Evolutionary conservation across 2,113 vertebrate species (phyloP).

Genomic region (Pelodiscus sinensis): DNA sequence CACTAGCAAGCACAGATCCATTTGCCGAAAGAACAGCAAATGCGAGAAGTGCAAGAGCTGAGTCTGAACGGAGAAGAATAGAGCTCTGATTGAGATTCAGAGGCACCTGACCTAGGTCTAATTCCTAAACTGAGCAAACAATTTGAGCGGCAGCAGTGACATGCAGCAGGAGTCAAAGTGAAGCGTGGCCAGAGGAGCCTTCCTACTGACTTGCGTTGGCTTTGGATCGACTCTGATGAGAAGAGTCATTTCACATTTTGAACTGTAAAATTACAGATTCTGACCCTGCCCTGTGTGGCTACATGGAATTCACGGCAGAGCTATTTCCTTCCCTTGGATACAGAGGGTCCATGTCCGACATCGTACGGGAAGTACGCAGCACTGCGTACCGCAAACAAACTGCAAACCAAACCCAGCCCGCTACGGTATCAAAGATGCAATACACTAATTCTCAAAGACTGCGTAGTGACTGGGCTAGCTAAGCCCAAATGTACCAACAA

Average conservation of each 20-base stretch:
- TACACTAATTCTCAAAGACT: constrained; percentile 1
- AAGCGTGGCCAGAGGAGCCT: constrained; percentile 4
- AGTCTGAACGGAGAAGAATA: not conserved
- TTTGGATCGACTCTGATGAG: constrained; percentile 32
- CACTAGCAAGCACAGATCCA: not conserved
- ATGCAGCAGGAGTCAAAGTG: too few species aligned
- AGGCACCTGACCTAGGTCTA: not conserved
- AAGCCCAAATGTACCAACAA: constrained; percentile 17
- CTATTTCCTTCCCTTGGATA: constrained; percentile 3
- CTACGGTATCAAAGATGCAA: constrained; percentile 3
- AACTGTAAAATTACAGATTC: constrained; percentile 17
- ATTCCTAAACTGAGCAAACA: not conserved
- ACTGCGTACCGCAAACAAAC: not conserved
- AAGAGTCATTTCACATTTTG: not conserved
- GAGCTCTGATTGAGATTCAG: not conserved
- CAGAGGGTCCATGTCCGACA: not conserved
- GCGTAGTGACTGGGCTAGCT: constrained; percentile 35
- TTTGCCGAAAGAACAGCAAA: not conserved
- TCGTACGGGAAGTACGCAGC: not conserved
- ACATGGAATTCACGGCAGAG: constrained; percentile 15
- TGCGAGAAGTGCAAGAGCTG: not conserved
- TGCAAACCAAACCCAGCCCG: not conserved
- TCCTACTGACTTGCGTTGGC: constrained; percentile 20
- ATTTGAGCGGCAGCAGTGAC: not conserved
- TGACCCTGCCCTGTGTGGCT: constrained; percentile 19